Evolutionary conservation across 2,113 vertebrate genomes (phyloP).

Genomic region (Sigmodon hispidus): DNA sequence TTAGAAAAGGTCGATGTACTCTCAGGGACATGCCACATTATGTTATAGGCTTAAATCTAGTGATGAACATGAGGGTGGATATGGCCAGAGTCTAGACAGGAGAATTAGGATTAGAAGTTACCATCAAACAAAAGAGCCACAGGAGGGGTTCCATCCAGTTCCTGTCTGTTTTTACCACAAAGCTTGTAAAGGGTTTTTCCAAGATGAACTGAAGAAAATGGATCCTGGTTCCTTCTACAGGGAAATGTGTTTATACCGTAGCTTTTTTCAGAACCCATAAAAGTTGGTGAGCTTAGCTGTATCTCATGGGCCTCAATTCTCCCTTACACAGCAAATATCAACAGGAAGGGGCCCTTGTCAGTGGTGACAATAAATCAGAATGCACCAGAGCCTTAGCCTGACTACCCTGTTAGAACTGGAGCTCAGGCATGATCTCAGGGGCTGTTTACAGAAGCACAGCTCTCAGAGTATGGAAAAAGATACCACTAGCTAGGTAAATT

Average conservation of each 20-base stretch:
- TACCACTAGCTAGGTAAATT: constrained; percentile 19
- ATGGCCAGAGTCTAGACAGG: neutral
- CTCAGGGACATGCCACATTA: neutral
- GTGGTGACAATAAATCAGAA: neutral
- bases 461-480: neutral
- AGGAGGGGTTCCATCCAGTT: constrained; percentile 25
- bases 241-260: constrained; percentile 79
- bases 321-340: constrained; percentile 68
- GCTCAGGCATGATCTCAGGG: neutral
- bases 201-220: constrained; percentile 67
- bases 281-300: constrained; percentile 36
- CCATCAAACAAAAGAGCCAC: constrained; percentile 49
- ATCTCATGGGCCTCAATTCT: constrained; percentile 6
- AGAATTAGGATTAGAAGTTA: constrained; percentile 9
- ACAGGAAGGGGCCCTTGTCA: constrained; percentile 60
- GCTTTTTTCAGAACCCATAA: constrained; percentile 57
- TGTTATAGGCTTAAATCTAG: neutral
- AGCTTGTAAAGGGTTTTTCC: constrained; percentile 66
- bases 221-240: constrained; percentile 78
- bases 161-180: constrained; percentile 61
- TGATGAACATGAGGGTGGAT: neutral
- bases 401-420: neutral
- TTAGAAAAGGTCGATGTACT: neutral
- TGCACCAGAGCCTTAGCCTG: neutral
- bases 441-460: neutral